Evolutionary conservation across 1,140 invertebrate species (phyloP).

Genomic region (Orchesella cincta): DNA sequence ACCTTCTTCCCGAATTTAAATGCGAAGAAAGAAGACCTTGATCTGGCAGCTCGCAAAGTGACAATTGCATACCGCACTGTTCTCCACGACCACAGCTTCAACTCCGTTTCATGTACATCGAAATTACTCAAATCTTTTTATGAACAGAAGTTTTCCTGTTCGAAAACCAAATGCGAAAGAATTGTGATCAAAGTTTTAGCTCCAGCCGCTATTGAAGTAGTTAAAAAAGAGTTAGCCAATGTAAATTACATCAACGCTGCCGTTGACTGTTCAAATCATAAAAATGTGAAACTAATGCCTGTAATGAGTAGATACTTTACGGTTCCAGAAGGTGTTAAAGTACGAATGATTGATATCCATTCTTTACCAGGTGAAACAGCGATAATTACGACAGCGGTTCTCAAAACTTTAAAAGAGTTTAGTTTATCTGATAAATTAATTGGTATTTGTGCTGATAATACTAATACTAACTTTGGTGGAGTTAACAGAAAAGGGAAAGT

Average conservation of each 20-base stretch:
- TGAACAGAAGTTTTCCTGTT: constrained; percentile 24
- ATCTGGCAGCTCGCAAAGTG: constrained; percentile 25
- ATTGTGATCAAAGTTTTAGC: constrained; percentile 27
- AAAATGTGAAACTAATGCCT: neutral
- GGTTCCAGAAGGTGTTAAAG: neutral
- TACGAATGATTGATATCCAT: neutral
- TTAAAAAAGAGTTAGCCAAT: neutral
- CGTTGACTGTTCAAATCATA: no score
- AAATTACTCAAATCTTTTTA: constrained; percentile 31
- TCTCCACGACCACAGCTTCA: constrained; percentile 38
- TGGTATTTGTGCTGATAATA: constrained; percentile 39
- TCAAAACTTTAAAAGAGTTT: constrained; percentile 30
- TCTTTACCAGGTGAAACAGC: neutral
- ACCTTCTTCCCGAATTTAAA: neutral
- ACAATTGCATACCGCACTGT: constrained; percentile 31
- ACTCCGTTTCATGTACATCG: constrained; percentile 36
- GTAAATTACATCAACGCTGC: neutral
- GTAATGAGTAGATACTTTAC: neutral
- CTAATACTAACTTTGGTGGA: constrained; percentile 33
- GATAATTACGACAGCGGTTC: constrained; percentile 1
- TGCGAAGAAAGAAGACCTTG: neutral
- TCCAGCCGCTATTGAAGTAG: neutral
- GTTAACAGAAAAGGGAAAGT: neutral
- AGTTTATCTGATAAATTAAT: constrained; percentile 28
- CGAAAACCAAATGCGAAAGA: constrained; percentile 38